A percentile compares a stretch with the other conserved stretches of the same genome.
These are phyloP conservation scores for Epinotia nisella DNA, from an alignment of 2,888 invertebrate genomes.

Conservation along the genomic window DNA sequence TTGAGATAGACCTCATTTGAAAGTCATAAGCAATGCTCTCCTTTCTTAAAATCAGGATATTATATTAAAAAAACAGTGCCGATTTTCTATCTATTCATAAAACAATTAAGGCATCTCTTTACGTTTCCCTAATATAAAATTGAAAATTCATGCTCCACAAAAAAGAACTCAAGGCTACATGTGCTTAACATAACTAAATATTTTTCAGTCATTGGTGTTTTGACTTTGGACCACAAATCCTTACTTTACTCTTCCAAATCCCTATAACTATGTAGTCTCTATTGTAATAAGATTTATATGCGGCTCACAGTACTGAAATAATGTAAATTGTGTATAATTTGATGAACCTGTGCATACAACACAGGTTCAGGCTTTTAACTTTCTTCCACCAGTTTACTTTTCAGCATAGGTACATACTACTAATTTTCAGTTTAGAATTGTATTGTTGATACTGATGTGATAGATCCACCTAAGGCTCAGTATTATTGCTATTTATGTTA, in stretches of 20 bases:
- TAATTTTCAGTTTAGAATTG: not conserved
- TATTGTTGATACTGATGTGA: too few species aligned
- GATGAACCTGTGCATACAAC: too few species aligned
- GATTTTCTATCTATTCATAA: not conserved
- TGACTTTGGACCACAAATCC: constrained; percentile 31
- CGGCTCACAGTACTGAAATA: not conserved
- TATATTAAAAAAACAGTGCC: not conserved
- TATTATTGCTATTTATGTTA: not conserved
- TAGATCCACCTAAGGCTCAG: not conserved
- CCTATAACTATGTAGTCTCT: not conserved
- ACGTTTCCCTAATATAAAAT: not conserved
- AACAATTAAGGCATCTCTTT: not conserved
- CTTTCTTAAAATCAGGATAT: not conserved
- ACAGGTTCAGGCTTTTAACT: too few species aligned
- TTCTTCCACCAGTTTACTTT: too few species aligned
- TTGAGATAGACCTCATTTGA: not conserved
- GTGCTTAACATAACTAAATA: not conserved
- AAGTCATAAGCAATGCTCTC: not conserved
- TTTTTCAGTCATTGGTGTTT: constrained; percentile 14
- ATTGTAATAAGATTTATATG: constrained; percentile 20
- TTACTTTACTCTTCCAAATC: not conserved
- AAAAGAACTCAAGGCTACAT: not conserved
- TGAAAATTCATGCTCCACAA: not conserved
- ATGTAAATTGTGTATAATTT: too few species aligned
- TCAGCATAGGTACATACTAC: too few species aligned